Base-by-base conservation (phyloP, 2,888 invertebrate genomes). In the Arrhopalites spinosus region DNA sequence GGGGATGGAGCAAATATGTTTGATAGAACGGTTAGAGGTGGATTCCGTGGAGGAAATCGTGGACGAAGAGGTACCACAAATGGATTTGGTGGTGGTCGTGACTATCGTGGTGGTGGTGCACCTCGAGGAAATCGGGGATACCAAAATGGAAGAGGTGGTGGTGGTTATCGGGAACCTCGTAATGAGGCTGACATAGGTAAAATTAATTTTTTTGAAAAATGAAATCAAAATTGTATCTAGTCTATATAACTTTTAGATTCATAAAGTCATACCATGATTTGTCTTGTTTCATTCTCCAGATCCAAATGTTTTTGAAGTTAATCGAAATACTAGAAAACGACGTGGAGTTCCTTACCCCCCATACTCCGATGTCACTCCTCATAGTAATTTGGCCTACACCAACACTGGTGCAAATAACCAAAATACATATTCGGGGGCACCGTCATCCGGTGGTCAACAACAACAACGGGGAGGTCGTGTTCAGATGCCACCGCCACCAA, bases 51-150 rank as follows among this genome's bases (percentile, higher is more conserved):
- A 68, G 45, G 72, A 3, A 69, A 71, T 36, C 76, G 77, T 2
- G 70, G 79, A 59, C 71, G 79, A 70, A 47, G 79, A 25, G 74
- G 74, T 25, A 30, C 43, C 25, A 64, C 73, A 15, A 77, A 79
- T 53, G 79, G 79, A 23, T 77, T 75, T 63, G 76, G 78, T 50
- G 74, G 68, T 64, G 64, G 64, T 71, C 25, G 25, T 27, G 59
- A 25, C 47, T 47, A 43, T n/a, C 43, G 75, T 30, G 69, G 75
- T 23, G 66, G 63, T 30, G 69, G 75, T 23, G 66, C 45, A 36
- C 56, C 70, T 27, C 2, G 75, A 70, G 74, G 74, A 30, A 63
- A 63, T 59, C 59, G 75, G 23, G 43, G 59, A 20, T 75, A 25
- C 50, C 75, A 76, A 71, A 74, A 66, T 68, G 73, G 73, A 1